These are phyloP conservation scores for Lota lota DNA, from an alignment of 2,113 vertebrate species.

Conservation along the genomic window DNA sequence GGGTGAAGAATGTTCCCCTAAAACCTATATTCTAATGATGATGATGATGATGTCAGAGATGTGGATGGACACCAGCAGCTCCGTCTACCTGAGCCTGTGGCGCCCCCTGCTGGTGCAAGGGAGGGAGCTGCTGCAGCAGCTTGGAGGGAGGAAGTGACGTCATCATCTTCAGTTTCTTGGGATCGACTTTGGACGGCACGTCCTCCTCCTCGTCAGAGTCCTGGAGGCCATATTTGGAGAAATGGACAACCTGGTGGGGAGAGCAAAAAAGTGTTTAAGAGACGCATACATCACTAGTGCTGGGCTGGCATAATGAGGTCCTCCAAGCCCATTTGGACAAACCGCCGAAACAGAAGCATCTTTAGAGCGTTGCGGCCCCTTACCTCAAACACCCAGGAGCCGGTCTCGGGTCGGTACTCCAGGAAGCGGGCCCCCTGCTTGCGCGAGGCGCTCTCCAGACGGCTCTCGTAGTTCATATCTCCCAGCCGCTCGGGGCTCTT, in stretches of 20 bases:
- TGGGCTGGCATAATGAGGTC: too few species aligned
- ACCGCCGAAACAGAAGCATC: too few species aligned
- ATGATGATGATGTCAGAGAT: constrained; percentile 6
- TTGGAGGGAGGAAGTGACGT: constrained; percentile 53
- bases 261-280: background rate
- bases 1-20: too few species aligned
- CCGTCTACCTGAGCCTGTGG: constrained; percentile 83
- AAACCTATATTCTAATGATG: background rate
- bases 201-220: constrained; percentile 94
- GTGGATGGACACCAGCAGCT: constrained; percentile 47
- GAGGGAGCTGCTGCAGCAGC: constrained; percentile 51
- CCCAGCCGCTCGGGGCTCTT: constrained; percentile 85
- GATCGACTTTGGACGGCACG: constrained; percentile 74
- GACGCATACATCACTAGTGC: too few species aligned
- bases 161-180: constrained; percentile 88
- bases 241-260: constrained; percentile 83
- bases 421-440: constrained; percentile 91
- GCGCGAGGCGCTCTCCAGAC: constrained; percentile 86
- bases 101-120: constrained; percentile 75
- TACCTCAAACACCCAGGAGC: constrained; percentile 96
- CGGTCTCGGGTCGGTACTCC: constrained; percentile 91
- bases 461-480: constrained; percentile 89
- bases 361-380: background rate
- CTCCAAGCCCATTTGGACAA: too few species aligned
- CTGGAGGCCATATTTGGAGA: constrained; percentile 94